phyloP scores from a whole-genome alignment of 2,888 invertebrate genomes.

The Epiblema foenella region DNA sequence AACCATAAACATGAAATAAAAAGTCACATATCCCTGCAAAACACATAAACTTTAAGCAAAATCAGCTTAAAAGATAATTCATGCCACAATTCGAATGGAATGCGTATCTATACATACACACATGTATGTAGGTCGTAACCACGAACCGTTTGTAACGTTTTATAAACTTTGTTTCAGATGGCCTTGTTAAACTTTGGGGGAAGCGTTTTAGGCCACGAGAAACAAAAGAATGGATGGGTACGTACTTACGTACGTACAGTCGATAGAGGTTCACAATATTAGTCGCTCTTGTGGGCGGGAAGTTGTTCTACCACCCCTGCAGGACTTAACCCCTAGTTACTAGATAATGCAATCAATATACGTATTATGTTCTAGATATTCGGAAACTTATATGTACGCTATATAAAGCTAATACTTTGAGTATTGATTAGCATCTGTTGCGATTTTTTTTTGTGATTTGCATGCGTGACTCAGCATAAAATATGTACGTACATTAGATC shows the following conservation, averaged over 20 bases:
- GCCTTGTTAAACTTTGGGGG: constrained; percentile 68
- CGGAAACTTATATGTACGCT: background rate
- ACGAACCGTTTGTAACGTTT: constrained; percentile 64
- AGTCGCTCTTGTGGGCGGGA: constrained; percentile 32
- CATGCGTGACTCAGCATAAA: background rate
- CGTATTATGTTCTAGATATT: background rate
- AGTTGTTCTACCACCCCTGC: constrained; percentile 32
- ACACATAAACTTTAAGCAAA: constrained; percentile 66
- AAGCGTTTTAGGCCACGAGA: constrained; percentile 67
- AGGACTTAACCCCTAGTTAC: constrained; percentile 16
- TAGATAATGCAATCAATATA: background rate
- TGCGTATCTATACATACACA: constrained; percentile 45
- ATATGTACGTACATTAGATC: background rate
- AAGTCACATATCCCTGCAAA: constrained; percentile 59
- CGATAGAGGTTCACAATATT: constrained; percentile 42
- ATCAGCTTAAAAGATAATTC: constrained; percentile 67
- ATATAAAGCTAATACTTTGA: too few species aligned
- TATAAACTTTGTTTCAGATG: constrained; percentile 63
- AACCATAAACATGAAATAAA: constrained; percentile 71
- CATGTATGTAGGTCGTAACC: constrained; percentile 59
- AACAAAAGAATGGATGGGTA: constrained; percentile 53
- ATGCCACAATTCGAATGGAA: constrained; percentile 62
- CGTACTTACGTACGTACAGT: constrained; percentile 42
- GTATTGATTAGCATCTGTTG: background rate
- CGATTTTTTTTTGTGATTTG: background rate